Conservation (phyloP, 2,888 invertebrate genomes). For the Sesia apiformis region DNA sequence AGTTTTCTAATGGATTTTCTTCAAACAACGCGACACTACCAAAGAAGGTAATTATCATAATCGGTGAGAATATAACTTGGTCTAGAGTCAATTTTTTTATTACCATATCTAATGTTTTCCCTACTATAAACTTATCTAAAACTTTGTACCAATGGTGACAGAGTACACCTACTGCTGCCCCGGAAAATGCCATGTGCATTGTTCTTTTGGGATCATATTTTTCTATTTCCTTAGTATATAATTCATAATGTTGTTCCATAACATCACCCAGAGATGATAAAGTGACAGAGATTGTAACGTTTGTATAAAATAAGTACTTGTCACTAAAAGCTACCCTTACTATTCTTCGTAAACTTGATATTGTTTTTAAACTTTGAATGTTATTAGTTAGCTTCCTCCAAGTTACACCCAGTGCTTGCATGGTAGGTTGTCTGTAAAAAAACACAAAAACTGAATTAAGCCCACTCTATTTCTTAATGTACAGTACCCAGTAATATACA, state of each 20-base stretch:
- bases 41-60: slow-evolving; percentile 88
- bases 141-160: slow-evolving; percentile 93
- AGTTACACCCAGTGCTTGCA: slow-evolving; percentile 41
- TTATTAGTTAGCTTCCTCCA: slow-evolving; percentile 46
- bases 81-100: slow-evolving; percentile 88
- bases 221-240: slow-evolving; percentile 74
- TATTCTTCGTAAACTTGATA: slow-evolving; percentile 27
- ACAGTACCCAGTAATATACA: too few relatives aligned
- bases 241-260: slow-evolving; percentile 89
- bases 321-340: slow-evolving; percentile 74
- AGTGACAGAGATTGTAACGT: slow-evolving; percentile 84
- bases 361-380: slow-evolving; percentile 22
- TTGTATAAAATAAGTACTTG: slow-evolving; percentile 86
- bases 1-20: slow-evolving; percentile 74
- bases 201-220: slow-evolving; percentile 79
- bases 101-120: slow-evolving; percentile 79
- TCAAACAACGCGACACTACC: slow-evolving; percentile 85
- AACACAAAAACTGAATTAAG: slow-evolving; percentile 5
- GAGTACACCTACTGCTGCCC: slow-evolving; percentile 84
- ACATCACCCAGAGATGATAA: slow-evolving; percentile 87
- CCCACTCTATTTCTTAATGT: not conserved
- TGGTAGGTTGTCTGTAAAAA: slow-evolving; percentile 33
- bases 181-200: slow-evolving; percentile 85
- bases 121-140: slow-evolving; percentile 84
- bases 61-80: slow-evolving; percentile 90